Percentiles rank a stretch among this genome's conserved stretches.
Conservation (phyloP, 2,113 vertebrate genomes). For the Pelecanoides urinatrix region DNA sequence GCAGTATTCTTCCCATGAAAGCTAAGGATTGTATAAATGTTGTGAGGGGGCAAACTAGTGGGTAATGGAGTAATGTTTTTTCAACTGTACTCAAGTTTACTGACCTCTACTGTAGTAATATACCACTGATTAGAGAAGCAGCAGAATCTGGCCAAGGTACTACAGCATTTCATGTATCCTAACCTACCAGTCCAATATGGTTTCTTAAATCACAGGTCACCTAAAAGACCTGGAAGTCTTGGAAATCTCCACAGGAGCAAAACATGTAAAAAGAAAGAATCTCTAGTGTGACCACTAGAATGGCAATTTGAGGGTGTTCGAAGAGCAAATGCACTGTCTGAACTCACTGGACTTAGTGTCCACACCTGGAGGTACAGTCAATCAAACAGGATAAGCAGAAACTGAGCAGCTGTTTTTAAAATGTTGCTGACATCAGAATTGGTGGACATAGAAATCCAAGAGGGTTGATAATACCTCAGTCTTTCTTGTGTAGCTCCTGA, state of each 20-base stretch:
- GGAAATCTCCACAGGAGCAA: not conserved
- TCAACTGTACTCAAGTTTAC: not conserved
- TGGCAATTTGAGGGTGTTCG: not conserved
- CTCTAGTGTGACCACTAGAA: not conserved
- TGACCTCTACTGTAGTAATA: not conserved
- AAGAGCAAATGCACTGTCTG: not conserved
- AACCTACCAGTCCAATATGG: not conserved
- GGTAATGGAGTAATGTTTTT: not conserved
- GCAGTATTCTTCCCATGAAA: not conserved
- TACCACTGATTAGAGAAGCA: not conserved
- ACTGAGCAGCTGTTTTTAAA: not conserved
- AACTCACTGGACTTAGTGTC: not conserved
- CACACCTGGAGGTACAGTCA: not conserved
- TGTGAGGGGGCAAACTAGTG: not conserved
- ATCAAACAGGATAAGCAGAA: not conserved
- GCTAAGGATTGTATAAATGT: not conserved
- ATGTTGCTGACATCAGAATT: not conserved
- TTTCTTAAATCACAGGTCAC: not conserved
- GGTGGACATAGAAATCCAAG: not conserved
- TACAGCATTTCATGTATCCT: not conserved
- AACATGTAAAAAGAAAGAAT: not conserved
- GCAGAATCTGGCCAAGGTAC: not conserved
- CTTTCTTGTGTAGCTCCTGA: not conserved
- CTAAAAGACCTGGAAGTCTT: not conserved
- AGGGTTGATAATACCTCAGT: not conserved